Evolutionary conservation across 2,113 vertebrate species (phyloP), one percentile per base, ranked within the genome.

Genomic region (Rhabdornis inornatus): DNA sequence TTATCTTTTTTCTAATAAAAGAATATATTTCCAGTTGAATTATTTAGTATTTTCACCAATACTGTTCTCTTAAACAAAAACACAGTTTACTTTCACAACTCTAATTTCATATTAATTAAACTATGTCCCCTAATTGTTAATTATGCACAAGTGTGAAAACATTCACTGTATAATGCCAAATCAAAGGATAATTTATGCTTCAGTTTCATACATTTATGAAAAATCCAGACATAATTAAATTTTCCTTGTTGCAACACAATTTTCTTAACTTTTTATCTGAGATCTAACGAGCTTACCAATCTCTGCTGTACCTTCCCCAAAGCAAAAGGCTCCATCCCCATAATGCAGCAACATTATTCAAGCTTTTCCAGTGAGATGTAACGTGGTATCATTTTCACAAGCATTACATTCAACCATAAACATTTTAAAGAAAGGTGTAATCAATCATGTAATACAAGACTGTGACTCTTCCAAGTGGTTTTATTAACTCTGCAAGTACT

Each of bases 381-480:
- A 91, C 6, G 0, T 18, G 42, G 40, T 50, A 71, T 53, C 61
- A 72, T 84, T 89, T 95, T 72, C 86, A 92, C 23, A 49, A 87
- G 71, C 70, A 59, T 40, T 63, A 83, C 55, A 49, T 60, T 88
- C 33, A 87, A 31, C 59, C 75, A 87, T 31, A 83, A 83, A 82
- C 39, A 21, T 83, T 86, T 86, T 56, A 87, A 94, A 88, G 65
- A 66, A 64, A 90, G 66, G 71, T 37, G 55, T 70, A 93, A 95
- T 86, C 90, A 56, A 75, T 91, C 65, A 72, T 16, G n/a, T 93
- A 91, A 92, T 65, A 89, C 45, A 89, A 87, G 83, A 69, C 81
- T 42, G 27, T 45, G 63, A 87, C 61, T 71, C 56, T 81, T 90
- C 42, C 61, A 91, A 91, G 45, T 63, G 33, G 20, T 88, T 92